Conservation (phyloP, 2,888 invertebrate genomes). For the Tiliacea aurago region DNA sequence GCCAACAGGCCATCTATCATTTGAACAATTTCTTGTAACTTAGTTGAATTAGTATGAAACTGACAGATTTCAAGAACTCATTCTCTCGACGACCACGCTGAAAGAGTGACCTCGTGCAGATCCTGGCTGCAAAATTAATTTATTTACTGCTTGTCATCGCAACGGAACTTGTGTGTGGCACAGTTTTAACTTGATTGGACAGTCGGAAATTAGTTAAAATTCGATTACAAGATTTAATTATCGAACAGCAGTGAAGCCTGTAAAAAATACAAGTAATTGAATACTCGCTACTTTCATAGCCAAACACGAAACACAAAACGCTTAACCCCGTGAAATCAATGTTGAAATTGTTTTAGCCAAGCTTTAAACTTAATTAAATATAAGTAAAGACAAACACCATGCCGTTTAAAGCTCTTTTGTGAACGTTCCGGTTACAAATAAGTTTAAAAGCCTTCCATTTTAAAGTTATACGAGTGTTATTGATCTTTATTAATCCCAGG, state of each 20-base stretch:
- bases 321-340: slow-evolving; percentile 66
- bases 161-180: no score
- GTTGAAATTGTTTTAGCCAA: slow-evolving; percentile 61
- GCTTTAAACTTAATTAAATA: slow-evolving; percentile 65
- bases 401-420: slow-evolving; percentile 40
- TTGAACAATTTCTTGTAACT: no score
- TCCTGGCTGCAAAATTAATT: neutral
- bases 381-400: slow-evolving; percentile 64
- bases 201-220: neutral
- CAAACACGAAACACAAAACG: slow-evolving; percentile 54
- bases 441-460: slow-evolving; percentile 31
- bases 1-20: no score
- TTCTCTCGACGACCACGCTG: no score
- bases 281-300: slow-evolving; percentile 29
- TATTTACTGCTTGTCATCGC: neutral
- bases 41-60: no score
- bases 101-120: neutral
- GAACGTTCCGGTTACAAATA: slow-evolving; percentile 39
- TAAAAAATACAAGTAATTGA: neutral
- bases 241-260: neutral
- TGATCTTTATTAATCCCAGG: neutral
- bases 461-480: slow-evolving; percentile 16
- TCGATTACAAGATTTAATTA: neutral
- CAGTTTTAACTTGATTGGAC: neutral
- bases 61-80: no score